These are phyloP conservation scores for Crossaster papposus DNA, from an alignment of 53 echinoderm and acorn worm genomes.

Conservation along the genomic window DNA sequence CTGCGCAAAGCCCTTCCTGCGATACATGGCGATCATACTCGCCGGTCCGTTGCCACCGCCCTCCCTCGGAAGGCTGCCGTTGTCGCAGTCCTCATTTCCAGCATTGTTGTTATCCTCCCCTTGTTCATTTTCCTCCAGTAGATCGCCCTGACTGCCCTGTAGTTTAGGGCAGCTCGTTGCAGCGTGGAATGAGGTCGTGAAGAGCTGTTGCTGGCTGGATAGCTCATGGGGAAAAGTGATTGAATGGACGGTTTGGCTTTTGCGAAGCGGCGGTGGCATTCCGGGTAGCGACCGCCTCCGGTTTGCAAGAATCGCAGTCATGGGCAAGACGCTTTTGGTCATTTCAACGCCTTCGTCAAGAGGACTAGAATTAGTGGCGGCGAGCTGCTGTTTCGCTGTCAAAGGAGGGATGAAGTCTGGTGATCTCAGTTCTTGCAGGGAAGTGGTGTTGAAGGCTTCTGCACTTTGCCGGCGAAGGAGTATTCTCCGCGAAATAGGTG, in stretches of 20 bases:
- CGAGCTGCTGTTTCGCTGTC: constrained; percentile 46
- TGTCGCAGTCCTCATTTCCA: constrained; percentile 13
- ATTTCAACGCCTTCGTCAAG: background rate
- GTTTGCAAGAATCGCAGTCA: constrained; percentile 36
- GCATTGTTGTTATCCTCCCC: constrained; percentile 6
- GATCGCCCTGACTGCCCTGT: constrained; percentile 31
- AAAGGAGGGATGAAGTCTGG: background rate
- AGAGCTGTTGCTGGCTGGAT: constrained; percentile 22
- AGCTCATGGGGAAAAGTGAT: constrained; percentile 69
- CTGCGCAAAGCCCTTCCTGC: constrained; percentile 29
- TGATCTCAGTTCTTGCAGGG: constrained; percentile 12
- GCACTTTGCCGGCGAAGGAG: constrained; percentile 72
- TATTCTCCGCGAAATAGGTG: constrained; percentile 37
- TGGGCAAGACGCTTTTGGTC: constrained; percentile 10
- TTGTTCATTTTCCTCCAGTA: constrained; percentile 38
- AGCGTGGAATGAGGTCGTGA: background rate
- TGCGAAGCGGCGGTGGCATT: constrained; percentile 85
- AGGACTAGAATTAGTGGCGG: constrained; percentile 6
- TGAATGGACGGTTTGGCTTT: constrained; percentile 84
- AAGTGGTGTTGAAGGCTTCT: constrained; percentile 62
- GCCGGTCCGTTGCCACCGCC: background rate
- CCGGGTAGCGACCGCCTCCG: constrained; percentile 73
- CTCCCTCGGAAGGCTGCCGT: background rate
- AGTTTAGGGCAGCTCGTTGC: constrained; percentile 60
- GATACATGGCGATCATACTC: background rate